Base-by-base conservation (phyloP, 2,113 vertebrate genomes). In the Rhineura floridana region DNA sequence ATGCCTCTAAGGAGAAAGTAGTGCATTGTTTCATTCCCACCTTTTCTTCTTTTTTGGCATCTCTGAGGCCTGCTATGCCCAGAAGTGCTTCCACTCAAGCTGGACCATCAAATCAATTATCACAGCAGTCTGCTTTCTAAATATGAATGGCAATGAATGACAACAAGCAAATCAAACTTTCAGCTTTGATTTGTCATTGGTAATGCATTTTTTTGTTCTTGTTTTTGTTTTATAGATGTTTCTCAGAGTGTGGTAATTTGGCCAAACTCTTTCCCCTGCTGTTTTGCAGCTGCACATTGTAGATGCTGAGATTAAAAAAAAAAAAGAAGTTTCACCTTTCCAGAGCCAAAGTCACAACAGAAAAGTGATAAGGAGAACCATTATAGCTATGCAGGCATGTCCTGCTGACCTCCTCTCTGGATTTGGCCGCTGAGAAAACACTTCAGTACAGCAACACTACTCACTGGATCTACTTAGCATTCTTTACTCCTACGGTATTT, bases 51-150 rank as follows among this genome's bases (percentile, higher is more conserved):
- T 96, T 97, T 96, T 97, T 98, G 97, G 97, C 98, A 98, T 98
- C 98, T 98, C 97, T 96, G 98, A 98, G 98, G 97, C 98, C 96
- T 97, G 96, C 97, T 98, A 98, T 98, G 98, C 98, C 98, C 98
- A 98, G 97, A 98, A 99, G 98, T 99, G 98, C 98, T 99, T 98
- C 98, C 97, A 98, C 97, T 99, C 98, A 98, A 98, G 97, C 97
- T 95, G 97, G 98, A 98, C 98, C 98, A 99, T 99, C 98, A 98
- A 98, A 99, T 98, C 98, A 98, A 99, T 99, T 98, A 99, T 97
- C 97, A 97, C 97, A 98, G 97, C 96, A 97, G 98, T 97, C 98
- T 97, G 96, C 97, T 98, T 98, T 96, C 96, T 96, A 97, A 98
- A 98, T 98, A 98, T 98, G 97, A 98, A 97, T 95, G 96, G 96